phyloP scores from a whole-genome alignment of 2,113 vertebrate genomes.

The Gulo gulo region DNA sequence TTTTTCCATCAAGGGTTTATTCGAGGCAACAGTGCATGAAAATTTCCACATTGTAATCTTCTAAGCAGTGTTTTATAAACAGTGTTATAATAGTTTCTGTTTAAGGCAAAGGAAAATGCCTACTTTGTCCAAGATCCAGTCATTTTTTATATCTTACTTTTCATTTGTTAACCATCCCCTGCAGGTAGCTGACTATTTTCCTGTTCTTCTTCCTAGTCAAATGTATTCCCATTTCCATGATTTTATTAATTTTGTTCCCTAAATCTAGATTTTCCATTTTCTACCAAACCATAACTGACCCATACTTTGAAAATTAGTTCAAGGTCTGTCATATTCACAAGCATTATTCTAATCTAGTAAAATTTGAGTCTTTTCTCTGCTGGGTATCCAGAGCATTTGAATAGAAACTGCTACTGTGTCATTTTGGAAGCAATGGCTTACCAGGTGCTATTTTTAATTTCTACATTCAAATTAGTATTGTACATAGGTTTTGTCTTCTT shows the following conservation, averaged over 20 bases:
- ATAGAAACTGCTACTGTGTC: background rate
- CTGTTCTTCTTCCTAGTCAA: background rate
- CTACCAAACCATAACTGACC: background rate
- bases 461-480: background rate
- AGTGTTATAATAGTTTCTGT: slow-evolving; percentile 27
- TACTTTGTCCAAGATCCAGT: background rate
- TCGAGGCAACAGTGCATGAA: slow-evolving; percentile 36
- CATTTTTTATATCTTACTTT: background rate
- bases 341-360: background rate
- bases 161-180: background rate
- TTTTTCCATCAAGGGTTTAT: slow-evolving; percentile 61
- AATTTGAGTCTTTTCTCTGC: background rate
- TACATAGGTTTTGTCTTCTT: background rate
- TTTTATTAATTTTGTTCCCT: background rate
- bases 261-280: background rate
- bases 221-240: background rate
- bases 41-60: slow-evolving; percentile 56
- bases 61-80: slow-evolving; percentile 8
- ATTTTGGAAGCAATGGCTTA: background rate
- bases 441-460: background rate
- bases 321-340: background rate
- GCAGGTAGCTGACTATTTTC: background rate
- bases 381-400: background rate
- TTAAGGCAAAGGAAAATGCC: background rate
- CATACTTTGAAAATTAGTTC: background rate